phyloP scores from a whole-genome alignment of 2,888 invertebrate species.

The Tolmerus cingulatus region DNA sequence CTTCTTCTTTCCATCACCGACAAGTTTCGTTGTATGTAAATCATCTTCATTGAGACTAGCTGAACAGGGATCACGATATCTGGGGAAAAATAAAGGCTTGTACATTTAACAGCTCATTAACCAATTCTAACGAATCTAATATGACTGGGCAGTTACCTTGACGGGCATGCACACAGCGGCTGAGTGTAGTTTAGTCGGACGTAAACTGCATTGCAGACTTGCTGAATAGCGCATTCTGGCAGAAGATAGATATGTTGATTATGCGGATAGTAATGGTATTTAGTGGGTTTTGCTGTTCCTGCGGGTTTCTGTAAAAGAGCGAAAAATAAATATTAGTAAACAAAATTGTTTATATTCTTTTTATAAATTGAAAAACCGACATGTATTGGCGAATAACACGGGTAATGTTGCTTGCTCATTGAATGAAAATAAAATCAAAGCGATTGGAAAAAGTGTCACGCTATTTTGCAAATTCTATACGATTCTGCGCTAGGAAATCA shows the following conservation, averaged over 20 bases:
- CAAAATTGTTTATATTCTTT: not conserved
- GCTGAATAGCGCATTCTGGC: slow-evolving; percentile 94
- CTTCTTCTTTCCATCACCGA: slow-evolving; percentile 85
- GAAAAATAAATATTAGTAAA: not conserved
- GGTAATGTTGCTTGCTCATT: not conserved
- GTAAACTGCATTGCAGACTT: slow-evolving; percentile 93
- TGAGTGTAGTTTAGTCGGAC: slow-evolving; percentile 91
- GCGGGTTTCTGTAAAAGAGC: slow-evolving; percentile 70
- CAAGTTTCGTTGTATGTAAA: slow-evolving; percentile 88
- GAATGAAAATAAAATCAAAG: too few relatives aligned
- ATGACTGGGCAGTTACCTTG: slow-evolving; percentile 64
- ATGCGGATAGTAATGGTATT: slow-evolving; percentile 93
- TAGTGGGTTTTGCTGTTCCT: slow-evolving; percentile 83
- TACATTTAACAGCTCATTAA: slow-evolving; percentile 15
- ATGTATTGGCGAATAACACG: not conserved
- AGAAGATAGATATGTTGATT: slow-evolving; percentile 91
- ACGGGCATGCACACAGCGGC: slow-evolving; percentile 90
- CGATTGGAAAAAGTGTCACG: not conserved
- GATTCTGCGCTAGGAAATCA: not conserved
- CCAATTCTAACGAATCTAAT: not conserved
- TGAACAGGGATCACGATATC: slow-evolving; percentile 88
- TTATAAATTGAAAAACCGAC: not conserved
- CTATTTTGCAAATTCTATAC: not conserved
- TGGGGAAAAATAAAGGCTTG: slow-evolving; percentile 45
- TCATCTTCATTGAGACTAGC: slow-evolving; percentile 90